phyloP scores from a whole-genome alignment of 2,797 vertebrate genomes.

The Babyrousa celebensis region DNA sequence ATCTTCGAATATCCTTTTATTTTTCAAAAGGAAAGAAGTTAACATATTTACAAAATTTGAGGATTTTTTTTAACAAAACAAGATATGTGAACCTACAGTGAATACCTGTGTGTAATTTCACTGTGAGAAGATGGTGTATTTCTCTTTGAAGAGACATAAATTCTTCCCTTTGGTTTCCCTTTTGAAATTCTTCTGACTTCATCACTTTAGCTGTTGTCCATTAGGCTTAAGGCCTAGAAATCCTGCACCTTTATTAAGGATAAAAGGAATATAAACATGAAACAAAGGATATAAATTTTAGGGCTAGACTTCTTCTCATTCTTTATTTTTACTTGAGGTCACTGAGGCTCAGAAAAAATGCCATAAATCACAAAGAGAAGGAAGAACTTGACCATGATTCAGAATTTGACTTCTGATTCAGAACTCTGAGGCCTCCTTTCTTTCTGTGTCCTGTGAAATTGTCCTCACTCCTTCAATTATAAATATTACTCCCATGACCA shows the following conservation, averaged over 20 bases:
- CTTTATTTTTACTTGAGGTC: constrained; percentile 6
- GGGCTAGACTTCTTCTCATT: neutral
- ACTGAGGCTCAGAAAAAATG: neutral
- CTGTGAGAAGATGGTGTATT: neutral
- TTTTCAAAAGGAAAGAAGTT: constrained; percentile 9
- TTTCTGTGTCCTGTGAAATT: neutral
- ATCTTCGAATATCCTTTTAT: constrained; percentile 6
- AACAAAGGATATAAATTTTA: neutral
- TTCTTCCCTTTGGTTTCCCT: neutral
- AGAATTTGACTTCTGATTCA: neutral
- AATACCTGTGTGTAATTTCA: neutral
- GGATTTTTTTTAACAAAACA: neutral
- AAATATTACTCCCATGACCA: neutral
- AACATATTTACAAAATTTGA: neutral
- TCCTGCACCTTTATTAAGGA: neutral
- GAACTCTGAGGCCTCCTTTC: neutral
- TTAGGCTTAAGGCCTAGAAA: constrained; percentile 68
- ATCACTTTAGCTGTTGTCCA: neutral
- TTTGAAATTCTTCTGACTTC: constrained; percentile 33
- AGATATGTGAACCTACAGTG: neutral
- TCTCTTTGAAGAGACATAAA: neutral
- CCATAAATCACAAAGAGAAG: neutral
- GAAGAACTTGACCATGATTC: neutral
- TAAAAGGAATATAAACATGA: neutral
- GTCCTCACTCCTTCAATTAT: neutral